These are phyloP conservation scores for Geotrupes spiniger DNA, from an alignment of 2,888 invertebrate species.

Conservation along the genomic window DNA sequence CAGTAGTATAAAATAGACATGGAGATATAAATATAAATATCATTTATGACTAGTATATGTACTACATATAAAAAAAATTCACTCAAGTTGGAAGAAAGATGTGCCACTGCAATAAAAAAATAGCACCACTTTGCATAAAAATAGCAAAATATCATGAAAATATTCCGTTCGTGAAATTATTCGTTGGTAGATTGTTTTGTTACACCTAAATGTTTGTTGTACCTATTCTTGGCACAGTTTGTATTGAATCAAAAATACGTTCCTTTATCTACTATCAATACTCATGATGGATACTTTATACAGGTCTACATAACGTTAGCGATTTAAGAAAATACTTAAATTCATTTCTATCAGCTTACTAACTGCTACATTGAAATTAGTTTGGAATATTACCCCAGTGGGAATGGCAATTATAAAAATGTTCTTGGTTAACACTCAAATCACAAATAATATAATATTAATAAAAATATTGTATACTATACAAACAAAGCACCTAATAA, in stretches of 20 bases:
- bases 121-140: conserved; percentile 12
- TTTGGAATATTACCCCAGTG: not conserved
- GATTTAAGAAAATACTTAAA: too few species aligned
- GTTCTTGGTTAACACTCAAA: conserved; percentile 3
- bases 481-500: conserved; percentile 3
- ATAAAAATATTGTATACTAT: not conserved
- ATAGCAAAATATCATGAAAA: conserved; percentile 4
- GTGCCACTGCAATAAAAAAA: conserved; percentile 11
- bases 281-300: too few species aligned
- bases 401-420: not conserved
- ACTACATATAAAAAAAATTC: conserved; percentile 22
- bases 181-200: not conserved
- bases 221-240: conserved; percentile 20
- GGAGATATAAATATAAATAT: conserved; percentile 35
- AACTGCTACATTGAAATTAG: not conserved
- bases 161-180: conserved; percentile 1
- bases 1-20: conserved; percentile 37
- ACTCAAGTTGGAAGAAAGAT: conserved; percentile 3
- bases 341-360: too few species aligned
- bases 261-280: conserved; percentile 3
- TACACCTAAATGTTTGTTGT: conserved; percentile 5
- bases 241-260: conserved; percentile 16
- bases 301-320: too few species aligned
- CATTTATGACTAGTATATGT: conserved; percentile 37
- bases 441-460: not conserved